phyloP scores from a whole-genome alignment of 2,888 invertebrate species.

The Oithona nana region DNA sequence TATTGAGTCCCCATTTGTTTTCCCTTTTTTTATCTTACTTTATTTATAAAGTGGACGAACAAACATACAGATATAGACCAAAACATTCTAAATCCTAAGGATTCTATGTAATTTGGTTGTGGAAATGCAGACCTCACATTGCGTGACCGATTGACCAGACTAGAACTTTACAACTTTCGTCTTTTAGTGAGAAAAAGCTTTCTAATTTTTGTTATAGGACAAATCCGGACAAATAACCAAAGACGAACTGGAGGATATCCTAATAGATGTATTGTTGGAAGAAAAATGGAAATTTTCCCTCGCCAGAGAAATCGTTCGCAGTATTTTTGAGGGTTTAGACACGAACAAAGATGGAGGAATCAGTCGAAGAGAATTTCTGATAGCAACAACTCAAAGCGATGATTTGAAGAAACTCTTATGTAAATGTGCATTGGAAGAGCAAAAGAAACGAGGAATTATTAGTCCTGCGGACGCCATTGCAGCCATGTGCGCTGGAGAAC shows the following conservation, averaged over 20 bases:
- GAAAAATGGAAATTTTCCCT: background rate
- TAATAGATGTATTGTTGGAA: background rate
- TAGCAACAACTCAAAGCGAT: background rate
- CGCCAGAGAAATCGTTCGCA: background rate
- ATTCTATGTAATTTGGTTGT: too few species aligned
- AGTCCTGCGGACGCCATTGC: background rate
- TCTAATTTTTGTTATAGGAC: background rate
- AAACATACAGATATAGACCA: too few species aligned
- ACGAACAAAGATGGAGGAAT: background rate
- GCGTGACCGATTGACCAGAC: too few species aligned
- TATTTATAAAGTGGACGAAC: too few species aligned
- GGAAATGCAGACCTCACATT: too few species aligned
- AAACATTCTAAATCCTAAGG: too few species aligned
- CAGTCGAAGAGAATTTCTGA: background rate
- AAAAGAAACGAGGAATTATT: background rate
- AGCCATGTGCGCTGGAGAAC: background rate
- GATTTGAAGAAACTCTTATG: background rate
- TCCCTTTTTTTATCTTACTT: too few species aligned
- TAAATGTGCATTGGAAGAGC: background rate
- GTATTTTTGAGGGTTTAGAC: background rate
- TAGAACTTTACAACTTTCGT: too few species aligned
- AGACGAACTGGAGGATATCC: background rate
- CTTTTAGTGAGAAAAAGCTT: too few species aligned
- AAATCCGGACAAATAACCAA: background rate
- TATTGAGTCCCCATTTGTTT: too few species aligned